Conservation (phyloP, 2,797 vertebrate genomes). For the Microctenopoma lineatum region DNA sequence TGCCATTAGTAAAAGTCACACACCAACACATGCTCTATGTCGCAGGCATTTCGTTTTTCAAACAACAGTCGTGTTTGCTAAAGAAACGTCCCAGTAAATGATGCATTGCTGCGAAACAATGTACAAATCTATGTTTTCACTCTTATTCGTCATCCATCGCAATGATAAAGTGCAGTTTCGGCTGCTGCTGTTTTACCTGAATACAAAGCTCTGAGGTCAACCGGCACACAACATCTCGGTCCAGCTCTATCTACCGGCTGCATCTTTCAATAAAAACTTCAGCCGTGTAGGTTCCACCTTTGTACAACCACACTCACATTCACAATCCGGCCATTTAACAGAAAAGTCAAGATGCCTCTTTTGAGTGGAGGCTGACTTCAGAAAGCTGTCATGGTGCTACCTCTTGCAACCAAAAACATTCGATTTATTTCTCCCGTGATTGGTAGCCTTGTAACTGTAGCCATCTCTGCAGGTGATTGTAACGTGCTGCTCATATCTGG, state of each 20-base stretch:
- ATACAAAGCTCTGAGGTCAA: constrained; percentile 41
- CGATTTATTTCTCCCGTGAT: background rate
- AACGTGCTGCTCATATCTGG: background rate
- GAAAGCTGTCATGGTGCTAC: constrained; percentile 23
- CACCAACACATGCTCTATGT: background rate
- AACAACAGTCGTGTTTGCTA: background rate
- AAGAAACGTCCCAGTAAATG: constrained; percentile 15
- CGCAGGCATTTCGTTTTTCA: background rate
- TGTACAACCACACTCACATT: background rate
- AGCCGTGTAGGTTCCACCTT: background rate
- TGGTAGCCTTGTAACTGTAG: background rate
- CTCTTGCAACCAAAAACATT: background rate
- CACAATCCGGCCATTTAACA: constrained; percentile 19
- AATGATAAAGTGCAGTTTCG: constrained; percentile 47
- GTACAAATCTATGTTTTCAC: background rate
- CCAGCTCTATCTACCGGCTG: background rate
- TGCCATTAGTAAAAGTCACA: constrained; percentile 31
- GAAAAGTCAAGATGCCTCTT: constrained; percentile 24
- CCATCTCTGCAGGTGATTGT: background rate
- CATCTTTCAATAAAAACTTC: constrained; percentile 41
- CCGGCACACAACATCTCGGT: constrained; percentile 15
- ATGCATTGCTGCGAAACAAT: constrained; percentile 24
- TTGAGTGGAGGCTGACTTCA: constrained; percentile 4
- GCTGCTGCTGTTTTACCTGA: constrained; percentile 13
- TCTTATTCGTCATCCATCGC: constrained; percentile 46